phyloP scores from a whole-genome alignment of 1,140 invertebrate species.

The Penaeus chinensis region DNA sequence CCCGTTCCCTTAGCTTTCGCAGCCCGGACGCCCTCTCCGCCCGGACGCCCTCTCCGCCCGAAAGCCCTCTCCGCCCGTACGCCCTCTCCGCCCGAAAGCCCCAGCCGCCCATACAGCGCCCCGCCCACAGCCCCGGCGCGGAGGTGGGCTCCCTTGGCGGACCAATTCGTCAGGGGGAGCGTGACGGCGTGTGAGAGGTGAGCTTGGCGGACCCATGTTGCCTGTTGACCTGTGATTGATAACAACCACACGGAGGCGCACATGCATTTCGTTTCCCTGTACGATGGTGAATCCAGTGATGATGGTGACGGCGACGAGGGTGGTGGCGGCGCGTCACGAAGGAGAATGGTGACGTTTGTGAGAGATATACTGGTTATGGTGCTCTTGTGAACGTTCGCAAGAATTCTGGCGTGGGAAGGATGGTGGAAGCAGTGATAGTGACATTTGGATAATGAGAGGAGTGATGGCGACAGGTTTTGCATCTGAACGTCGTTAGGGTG shows the following conservation, averaged over 20 bases:
- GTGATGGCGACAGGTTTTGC: no score
- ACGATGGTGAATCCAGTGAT: neutral
- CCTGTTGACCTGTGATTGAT: constrained; percentile 53
- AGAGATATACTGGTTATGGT: no score
- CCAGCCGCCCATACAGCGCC: constrained; percentile 9
- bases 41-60: neutral
- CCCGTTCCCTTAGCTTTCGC: neutral
- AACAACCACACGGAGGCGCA: neutral
- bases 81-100: neutral
- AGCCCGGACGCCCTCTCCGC: neutral
- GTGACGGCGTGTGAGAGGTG: constrained; percentile 42
- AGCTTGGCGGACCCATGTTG: constrained; percentile 30
- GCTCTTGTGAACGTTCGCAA: no score
- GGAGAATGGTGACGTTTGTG: neutral
- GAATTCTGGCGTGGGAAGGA: neutral
- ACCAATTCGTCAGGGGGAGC: constrained; percentile 43
- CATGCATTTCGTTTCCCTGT: constrained; percentile 29
- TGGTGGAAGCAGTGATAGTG: constrained; percentile 1
- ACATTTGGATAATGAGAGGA: neutral
- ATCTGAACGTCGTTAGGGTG: no score
- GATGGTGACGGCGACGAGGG: neutral
- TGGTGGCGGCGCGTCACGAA: neutral
- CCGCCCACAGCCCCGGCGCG: constrained; percentile 5
- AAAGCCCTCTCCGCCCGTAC: neutral
- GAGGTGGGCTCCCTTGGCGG: neutral